phyloP scores from a whole-genome alignment of 2,797 vertebrate species.

The Periophthalmus magnuspinnatus region DNA sequence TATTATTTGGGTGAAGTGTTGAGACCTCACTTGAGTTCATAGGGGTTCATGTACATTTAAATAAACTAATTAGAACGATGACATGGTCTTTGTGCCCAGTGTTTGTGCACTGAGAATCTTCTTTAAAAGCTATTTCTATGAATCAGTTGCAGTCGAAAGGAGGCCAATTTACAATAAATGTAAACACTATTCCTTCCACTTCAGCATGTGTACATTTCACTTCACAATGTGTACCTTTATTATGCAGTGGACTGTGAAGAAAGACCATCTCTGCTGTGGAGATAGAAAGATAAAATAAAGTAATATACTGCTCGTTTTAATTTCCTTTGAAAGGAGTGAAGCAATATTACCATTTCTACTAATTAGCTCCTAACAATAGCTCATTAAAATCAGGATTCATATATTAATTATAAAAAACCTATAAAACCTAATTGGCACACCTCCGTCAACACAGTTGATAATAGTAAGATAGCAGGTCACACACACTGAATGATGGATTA shows the following conservation, averaged over 20 bases:
- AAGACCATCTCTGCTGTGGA: conserved; percentile 8
- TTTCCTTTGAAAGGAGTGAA: conserved; percentile 18
- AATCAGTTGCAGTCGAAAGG: not conserved
- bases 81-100: not conserved
- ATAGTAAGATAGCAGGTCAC: not conserved
- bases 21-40: not conserved
- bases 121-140: not conserved
- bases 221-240: not conserved
- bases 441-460: not conserved
- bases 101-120: not conserved
- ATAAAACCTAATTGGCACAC: conserved; percentile 1
- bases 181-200: not conserved
- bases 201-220: no score
- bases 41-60: not conserved
- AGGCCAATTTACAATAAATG: not conserved
- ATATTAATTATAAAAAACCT: not conserved
- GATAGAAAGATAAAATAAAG: not conserved
- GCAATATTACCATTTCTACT: not conserved
- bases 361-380: not conserved
- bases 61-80: not conserved
- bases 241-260: not conserved
- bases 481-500: no score
- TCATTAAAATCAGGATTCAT: not conserved
- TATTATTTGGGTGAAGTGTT: not conserved
- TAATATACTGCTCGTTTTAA: conserved; percentile 12